Evolutionary conservation across 2,888 invertebrate genomes (phyloP).

Genomic region (Spicauda simplicius): DNA sequence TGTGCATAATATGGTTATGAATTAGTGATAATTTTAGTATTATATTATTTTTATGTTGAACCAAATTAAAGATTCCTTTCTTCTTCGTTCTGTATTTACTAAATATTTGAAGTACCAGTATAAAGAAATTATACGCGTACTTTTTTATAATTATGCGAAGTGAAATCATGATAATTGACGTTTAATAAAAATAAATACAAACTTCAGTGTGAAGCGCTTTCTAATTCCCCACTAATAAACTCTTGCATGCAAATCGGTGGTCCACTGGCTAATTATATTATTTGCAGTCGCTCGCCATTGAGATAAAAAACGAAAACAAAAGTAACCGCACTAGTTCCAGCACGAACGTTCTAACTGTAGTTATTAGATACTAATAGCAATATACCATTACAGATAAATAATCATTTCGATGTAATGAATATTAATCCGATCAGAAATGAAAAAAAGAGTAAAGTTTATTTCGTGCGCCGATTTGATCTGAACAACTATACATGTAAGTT

Average conservation of each 20-base stretch:
- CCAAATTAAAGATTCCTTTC: too few relatives aligned
- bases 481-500: too few relatives aligned
- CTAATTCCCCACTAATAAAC: slow-evolving; percentile 7
- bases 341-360: slow-evolving; percentile 1
- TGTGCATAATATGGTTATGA: too few relatives aligned
- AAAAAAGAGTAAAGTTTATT: too few relatives aligned
- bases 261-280: slow-evolving; percentile 5
- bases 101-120: not conserved
- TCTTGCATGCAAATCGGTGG: slow-evolving; percentile 17
- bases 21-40: too few relatives aligned
- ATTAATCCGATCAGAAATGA: too few relatives aligned
- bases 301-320: slow-evolving; percentile 4
- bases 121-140: not conserved
- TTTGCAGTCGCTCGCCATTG: not conserved
- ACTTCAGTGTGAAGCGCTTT: slow-evolving; percentile 12
- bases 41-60: too few relatives aligned
- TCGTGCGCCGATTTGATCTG: too few relatives aligned
- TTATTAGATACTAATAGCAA: too few relatives aligned
- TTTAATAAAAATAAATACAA: slow-evolving; percentile 51
- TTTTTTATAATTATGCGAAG: not conserved
- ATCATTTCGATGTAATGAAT: too few relatives aligned
- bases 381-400: too few relatives aligned
- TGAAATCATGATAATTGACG: slow-evolving; percentile 63
- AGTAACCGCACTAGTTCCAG: not conserved
- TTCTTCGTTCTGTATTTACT: too few relatives aligned